Conservation (phyloP, 1,140 invertebrate genomes). For the Drosophila chauvacae region DNA sequence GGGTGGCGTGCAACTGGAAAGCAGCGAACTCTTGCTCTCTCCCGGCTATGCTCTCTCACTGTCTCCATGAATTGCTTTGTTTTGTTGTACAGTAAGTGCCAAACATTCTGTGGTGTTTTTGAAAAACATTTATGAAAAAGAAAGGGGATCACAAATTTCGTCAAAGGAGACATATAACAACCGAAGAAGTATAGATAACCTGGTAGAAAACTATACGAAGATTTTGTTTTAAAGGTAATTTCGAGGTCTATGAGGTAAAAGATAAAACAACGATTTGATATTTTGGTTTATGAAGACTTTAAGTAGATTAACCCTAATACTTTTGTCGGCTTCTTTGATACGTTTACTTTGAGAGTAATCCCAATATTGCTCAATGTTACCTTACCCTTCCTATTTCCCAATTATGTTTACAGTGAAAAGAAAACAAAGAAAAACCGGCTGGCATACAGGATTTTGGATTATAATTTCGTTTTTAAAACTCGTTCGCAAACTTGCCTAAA, state of each 20-base stretch:
- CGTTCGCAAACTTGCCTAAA: slow-evolving; percentile 54
- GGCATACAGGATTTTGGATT: slow-evolving; percentile 5
- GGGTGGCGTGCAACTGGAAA: slow-evolving; percentile 40
- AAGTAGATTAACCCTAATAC: neutral
- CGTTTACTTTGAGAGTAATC: neutral
- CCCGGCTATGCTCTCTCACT: slow-evolving; percentile 21
- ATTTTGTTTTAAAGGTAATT: neutral
- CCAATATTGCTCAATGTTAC: neutral
- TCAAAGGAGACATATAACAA: neutral
- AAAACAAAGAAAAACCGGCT: slow-evolving; percentile 24
- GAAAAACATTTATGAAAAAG: neutral
- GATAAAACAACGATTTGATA: neutral
- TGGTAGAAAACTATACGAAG: neutral
- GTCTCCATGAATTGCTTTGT: slow-evolving; percentile 35
- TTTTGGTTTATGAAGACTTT: neutral
- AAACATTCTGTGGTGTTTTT: slow-evolving; percentile 56
- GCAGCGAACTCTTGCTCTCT: slow-evolving; percentile 26
- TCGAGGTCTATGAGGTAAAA: neutral
- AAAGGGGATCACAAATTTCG: neutral
- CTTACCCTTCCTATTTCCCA: neutral
- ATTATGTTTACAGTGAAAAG: neutral
- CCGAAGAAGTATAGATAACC: neutral
- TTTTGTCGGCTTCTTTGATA: neutral
- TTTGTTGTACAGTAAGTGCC: slow-evolving; percentile 77
- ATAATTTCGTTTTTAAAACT: slow-evolving; percentile 38